Base-by-base conservation (phyloP, 2,113 vertebrate genomes). In the Callocephalon fimbriatum region DNA sequence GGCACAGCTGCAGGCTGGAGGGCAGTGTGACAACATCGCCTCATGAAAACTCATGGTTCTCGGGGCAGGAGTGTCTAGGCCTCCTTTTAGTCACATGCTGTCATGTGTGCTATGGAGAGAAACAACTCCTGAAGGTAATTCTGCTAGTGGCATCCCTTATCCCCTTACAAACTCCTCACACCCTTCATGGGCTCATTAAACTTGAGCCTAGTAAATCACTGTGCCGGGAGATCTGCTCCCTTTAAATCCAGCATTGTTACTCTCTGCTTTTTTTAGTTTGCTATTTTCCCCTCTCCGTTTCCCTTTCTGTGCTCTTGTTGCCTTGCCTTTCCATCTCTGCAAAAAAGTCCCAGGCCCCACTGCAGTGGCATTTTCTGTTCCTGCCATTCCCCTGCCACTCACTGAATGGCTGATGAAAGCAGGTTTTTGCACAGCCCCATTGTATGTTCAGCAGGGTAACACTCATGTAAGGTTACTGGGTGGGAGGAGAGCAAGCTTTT, bases 371-470 rank as follows among this genome's bases (percentile, higher is more conserved):
- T 78, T 72, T 73, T 61, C 54, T 45, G 21, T 40, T 29, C 85
- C n/a, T 78, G 88, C 25, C 44, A 12, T 86, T 87, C 61, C 68
- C 62, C 65, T 37, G 23, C 35, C 40, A 25, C 35, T 61, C 74
- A 14, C 54, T 58, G 74, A 63, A 78, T 3, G 63, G 47, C n/a
- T 87, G 81, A 10, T 25, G 23, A 78, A 71, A 78, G 44, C n/a
- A 68, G 44, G n/a, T 38, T 56, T 86, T 88, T 0, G 0, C 15
- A 18, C 42, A 86, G 53, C 42, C 38, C 3, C 11, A 1, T 20
- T 4, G 4, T 7, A 2, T 3, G 10, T 35, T 27, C 74, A 61
- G 48, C 37, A 26, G 17, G 35, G 13, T 38, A 23, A 6, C 1
- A 1, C 27, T 48, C 40, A 5, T 26, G 9, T 23, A 42, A 50